A percentile compares a stretch with the other conserved stretches of the same genome.
Evolutionary conservation across 2,113 vertebrate species (phyloP).

Genomic region (Colaptes auratus): DNA sequence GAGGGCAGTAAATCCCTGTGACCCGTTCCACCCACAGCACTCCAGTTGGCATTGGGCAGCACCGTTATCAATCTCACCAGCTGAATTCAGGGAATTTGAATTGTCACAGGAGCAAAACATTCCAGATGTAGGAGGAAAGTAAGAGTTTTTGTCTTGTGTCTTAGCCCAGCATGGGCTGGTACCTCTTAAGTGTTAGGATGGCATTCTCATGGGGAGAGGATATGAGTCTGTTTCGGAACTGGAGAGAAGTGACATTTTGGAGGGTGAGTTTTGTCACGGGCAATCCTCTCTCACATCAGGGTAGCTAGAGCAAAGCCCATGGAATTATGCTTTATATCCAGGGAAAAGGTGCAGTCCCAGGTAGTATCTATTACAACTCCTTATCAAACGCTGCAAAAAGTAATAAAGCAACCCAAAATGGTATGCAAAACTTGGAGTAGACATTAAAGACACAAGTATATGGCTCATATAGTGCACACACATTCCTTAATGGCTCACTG

Average conservation of each 20-base stretch:
- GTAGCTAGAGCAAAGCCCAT: background rate
- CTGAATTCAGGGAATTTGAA: background rate
- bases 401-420: background rate
- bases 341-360: background rate
- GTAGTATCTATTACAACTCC: background rate
- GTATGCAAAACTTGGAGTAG: background rate
- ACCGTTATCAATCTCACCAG: background rate
- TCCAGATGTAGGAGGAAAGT: background rate
- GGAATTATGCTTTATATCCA: background rate
- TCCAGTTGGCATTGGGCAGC: constrained; percentile 2
- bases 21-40: constrained; percentile 19
- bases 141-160: background rate
- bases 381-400: background rate
- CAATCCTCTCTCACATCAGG: background rate
- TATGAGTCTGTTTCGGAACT: background rate
- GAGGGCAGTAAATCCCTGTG: constrained; percentile 38
- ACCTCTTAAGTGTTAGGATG: background rate
- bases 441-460: background rate
- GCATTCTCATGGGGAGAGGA: background rate
- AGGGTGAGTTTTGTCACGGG: background rate
- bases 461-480: background rate
- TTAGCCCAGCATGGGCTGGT: background rate
- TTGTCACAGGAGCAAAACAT: background rate
- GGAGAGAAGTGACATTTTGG: background rate
- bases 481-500: background rate